Conservation (phyloP, 2,888 invertebrate species). For the Trichopria drosophilae region DNA sequence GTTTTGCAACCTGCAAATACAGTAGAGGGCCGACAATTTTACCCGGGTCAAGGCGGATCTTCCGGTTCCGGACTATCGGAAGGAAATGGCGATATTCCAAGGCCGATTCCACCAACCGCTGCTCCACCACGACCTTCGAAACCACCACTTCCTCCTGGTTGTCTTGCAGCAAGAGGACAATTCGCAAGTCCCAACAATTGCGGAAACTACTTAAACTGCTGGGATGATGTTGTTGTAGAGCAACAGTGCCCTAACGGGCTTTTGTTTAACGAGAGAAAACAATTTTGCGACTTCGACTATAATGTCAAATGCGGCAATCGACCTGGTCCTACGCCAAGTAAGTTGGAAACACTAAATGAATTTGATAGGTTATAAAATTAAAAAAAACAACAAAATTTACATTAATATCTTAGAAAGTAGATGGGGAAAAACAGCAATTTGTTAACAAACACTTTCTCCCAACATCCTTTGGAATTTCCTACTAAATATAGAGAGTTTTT, state of each 20-base stretch:
- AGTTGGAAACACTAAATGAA: too few relatives aligned
- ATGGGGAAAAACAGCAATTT: too few relatives aligned
- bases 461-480: too few relatives aligned
- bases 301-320: conserved; percentile 68
- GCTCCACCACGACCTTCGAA: conserved; percentile 27
- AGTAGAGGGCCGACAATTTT: background rate
- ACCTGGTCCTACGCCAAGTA: conserved; percentile 53
- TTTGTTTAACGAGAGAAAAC: conserved; percentile 64
- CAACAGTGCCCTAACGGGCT: conserved; percentile 68
- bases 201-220: conserved; percentile 70
- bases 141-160: conserved; percentile 41
- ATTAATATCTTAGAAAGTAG: too few relatives aligned
- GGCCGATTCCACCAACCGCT: conserved; percentile 38
- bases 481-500: too few relatives aligned
- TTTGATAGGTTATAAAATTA: too few relatives aligned
- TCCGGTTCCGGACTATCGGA: conserved; percentile 35
- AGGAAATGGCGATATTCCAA: conserved; percentile 41
- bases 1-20: background rate
- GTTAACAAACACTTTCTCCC: too few relatives aligned
- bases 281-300: conserved; percentile 67
- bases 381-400: too few relatives aligned
- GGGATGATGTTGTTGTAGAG: conserved; percentile 71
- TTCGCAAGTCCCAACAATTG: conserved; percentile 66
- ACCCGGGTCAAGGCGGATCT: conserved; percentile 35
- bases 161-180: conserved; percentile 62